These are phyloP conservation scores for Agrilus biguttatus DNA, from an alignment of 2,888 invertebrate species.

Conservation along the genomic window DNA sequence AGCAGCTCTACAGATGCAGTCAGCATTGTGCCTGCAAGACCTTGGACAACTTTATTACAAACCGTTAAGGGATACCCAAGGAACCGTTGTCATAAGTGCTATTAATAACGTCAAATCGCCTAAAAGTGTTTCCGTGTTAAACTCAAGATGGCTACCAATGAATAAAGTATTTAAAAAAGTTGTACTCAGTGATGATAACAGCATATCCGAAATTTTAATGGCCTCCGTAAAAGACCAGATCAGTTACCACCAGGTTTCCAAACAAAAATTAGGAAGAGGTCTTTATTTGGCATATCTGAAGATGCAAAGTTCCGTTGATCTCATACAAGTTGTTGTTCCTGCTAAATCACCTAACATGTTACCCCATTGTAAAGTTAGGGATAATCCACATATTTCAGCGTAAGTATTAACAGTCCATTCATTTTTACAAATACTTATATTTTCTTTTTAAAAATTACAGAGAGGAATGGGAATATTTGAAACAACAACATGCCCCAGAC, in stretches of 20 bases:
- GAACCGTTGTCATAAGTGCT: slow-evolving; percentile 81
- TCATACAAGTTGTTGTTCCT: slow-evolving; percentile 85
- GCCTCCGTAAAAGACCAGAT: slow-evolving; percentile 73
- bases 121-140: slow-evolving; percentile 76
- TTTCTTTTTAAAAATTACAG: slow-evolving; percentile 34
- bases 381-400: slow-evolving; percentile 93
- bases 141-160: slow-evolving; percentile 85
- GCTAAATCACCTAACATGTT: slow-evolving; percentile 87
- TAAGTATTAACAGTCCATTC: slow-evolving; percentile 34
- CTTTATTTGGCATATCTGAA: slow-evolving; percentile 93
- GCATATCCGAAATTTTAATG: slow-evolving; percentile 71
- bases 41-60: slow-evolving; percentile 90
- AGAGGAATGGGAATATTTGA: slow-evolving; percentile 91
- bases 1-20: slow-evolving; percentile 85
- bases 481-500: slow-evolving; percentile 40
- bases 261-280: slow-evolving; percentile 69
- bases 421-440: not conserved
- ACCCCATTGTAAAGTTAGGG: slow-evolving; percentile 83
- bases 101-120: slow-evolving; percentile 68
- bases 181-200: slow-evolving; percentile 57
- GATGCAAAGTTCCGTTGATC: slow-evolving; percentile 90
- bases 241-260: slow-evolving; percentile 63
- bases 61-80: slow-evolving; percentile 76
- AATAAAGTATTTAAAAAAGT: slow-evolving; percentile 66
- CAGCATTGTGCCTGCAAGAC: slow-evolving; percentile 80